A percentile compares a stretch with the other conserved stretches of the same genome.
Evolutionary conservation across 2,888 invertebrate genomes (phyloP).

Genomic region (Achlya flavicornis): DNA sequence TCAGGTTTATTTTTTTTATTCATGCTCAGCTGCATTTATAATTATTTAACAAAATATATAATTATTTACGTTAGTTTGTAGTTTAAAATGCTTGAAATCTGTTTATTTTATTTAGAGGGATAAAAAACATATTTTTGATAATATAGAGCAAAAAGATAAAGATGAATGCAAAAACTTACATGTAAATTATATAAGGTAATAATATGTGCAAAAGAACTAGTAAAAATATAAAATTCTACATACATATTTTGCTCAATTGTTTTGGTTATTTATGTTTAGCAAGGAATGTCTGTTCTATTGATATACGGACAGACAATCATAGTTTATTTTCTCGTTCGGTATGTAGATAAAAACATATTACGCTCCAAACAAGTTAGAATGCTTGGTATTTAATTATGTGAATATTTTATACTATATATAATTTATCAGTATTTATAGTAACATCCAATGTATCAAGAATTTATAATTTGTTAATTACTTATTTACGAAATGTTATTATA

Average conservation of each 20-base stretch:
- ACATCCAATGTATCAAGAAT: conserved; percentile 39
- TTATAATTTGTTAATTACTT: conserved; percentile 41
- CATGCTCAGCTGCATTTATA: conserved; percentile 2
- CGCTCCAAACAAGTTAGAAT: neutral
- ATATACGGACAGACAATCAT: neutral
- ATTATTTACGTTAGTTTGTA: neutral
- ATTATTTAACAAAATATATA: neutral
- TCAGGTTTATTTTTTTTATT: no score
- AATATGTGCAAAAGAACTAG: neutral
- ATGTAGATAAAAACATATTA: neutral
- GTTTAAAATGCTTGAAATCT: neutral
- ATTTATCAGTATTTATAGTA: conserved; percentile 45
- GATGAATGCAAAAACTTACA: neutral
- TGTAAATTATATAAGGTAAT: no score
- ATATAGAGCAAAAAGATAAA: neutral
- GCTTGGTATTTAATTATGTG: neutral
- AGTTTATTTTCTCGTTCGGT: neutral
- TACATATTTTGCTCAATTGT: neutral
- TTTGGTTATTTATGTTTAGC: neutral
- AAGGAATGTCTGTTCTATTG: neutral
- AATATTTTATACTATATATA: conserved; percentile 34
- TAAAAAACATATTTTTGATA: neutral
- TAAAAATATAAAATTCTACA: neutral
- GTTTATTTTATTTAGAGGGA: no score
- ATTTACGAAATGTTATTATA: conserved; percentile 26